Base-by-base conservation (phyloP, 2,113 vertebrate species). In the Cottus gobio region DNA sequence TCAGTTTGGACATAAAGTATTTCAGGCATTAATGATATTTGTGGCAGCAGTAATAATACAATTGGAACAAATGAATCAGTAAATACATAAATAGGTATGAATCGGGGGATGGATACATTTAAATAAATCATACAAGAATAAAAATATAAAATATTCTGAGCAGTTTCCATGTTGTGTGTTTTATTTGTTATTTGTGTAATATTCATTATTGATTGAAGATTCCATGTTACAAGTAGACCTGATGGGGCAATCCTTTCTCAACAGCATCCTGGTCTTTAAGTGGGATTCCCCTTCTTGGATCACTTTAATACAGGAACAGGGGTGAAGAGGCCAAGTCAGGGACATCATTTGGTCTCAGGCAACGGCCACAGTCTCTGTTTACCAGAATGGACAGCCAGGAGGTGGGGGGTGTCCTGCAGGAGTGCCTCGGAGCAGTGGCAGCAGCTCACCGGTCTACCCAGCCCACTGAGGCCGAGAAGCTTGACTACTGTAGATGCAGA, bases 311-410 rank as follows among this genome's bases (percentile, higher is more conserved):
- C 16, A 63, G 42, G n/a, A 72, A 36, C 11, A 42, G 24, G 1
- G 26, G 28, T 24, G n/a, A 75, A 28, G 37, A 65, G 44, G 26
- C 3, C 22, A 36, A 28, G 24, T 36, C 4, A 56, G 22, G 36
- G 18, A 22, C 2, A 5, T 18, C 7, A 4, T 28, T 37, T 36
- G 7, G 24, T n/a, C 12, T 0, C 0, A 1, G 5, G 3, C 46
- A 36, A 44, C 54, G n/a, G 36, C 18, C 7, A 0, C 15, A 58
- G 20, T 20, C 37, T 31, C 31, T 37, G 28, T 70, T 34, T 20
- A 16, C 5, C 28, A 48, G 52, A 90, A 98, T 97, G 97, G 95
- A 94, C 91, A 94, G 94, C 85, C 94, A 91, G 75, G 92, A 92
- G 4, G 85, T 90, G 2, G 92, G 93, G 30, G 87, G 64, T 10